phyloP scores from a whole-genome alignment of 2,113 vertebrate genomes.

The Talpa occidentalis region DNA sequence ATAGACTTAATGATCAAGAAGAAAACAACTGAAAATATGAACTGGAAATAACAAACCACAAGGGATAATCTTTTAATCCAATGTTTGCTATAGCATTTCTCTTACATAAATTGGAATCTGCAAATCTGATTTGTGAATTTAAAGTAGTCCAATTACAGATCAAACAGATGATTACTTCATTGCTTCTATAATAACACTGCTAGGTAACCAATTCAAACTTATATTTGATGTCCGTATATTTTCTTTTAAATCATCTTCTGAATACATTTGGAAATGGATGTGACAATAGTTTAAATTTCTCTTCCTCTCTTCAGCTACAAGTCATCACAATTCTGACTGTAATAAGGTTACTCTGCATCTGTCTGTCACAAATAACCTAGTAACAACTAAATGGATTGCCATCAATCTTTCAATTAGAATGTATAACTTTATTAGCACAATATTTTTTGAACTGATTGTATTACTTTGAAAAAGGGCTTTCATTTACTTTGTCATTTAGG shows the following conservation, averaged over 20 bases:
- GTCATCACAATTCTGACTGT: constrained; percentile 87
- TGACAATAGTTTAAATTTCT: constrained; percentile 85
- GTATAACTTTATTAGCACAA: constrained; percentile 93
- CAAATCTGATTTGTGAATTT: constrained; percentile 79
- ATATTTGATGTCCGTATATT: constrained; percentile 76
- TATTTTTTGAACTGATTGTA: constrained; percentile 92
- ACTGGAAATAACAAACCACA: constrained; percentile 69
- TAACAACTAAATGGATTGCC: constrained; percentile 89
- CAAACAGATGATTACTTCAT: constrained; percentile 73
- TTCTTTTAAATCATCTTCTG: constrained; percentile 83
- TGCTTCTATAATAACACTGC: constrained; percentile 56
- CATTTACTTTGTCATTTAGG: constrained; percentile 90
- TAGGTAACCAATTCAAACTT: constrained; percentile 79
- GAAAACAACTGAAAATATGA: constrained; percentile 66
- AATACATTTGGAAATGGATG: constrained; percentile 82
- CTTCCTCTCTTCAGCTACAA: constrained; percentile 86
- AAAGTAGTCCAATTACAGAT: constrained; percentile 72
- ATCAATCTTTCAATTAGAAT: constrained; percentile 95
- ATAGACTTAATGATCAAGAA: constrained; percentile 51
- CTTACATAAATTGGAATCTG: constrained; percentile 57
- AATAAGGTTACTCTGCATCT: constrained; percentile 91
- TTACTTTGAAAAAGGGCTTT: constrained; percentile 91
- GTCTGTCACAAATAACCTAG: constrained; percentile 93
- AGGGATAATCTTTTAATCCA: constrained; percentile 38
- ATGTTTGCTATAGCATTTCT: background rate